A percentile compares a stretch with the other conserved stretches of the same genome.
Conservation (phyloP, 2,888 invertebrate genomes). For the Nomada fabriciana region DNA sequence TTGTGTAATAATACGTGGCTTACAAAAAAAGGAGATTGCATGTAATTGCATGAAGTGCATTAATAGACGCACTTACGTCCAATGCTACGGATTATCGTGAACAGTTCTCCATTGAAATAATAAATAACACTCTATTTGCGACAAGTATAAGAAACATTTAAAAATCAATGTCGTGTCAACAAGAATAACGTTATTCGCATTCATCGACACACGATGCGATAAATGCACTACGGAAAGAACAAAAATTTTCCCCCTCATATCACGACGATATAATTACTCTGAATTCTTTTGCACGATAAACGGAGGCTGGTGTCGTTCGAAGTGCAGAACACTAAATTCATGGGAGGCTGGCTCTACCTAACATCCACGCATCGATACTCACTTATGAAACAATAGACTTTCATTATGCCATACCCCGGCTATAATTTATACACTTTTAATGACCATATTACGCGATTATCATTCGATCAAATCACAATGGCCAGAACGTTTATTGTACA, state of each 20-base stretch:
- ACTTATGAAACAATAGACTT: not conserved
- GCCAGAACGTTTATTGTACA: conserved; percentile 72
- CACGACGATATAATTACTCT: not conserved
- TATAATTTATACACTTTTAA: not conserved
- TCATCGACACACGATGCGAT: not conserved
- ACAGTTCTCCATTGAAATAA: no score
- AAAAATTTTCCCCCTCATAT: conserved; percentile 13
- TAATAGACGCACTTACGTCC: no score
- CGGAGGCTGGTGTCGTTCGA: not conserved
- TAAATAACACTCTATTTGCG: no score
- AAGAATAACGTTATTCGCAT: not conserved
- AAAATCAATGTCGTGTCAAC: not conserved
- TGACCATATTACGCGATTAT: not conserved
- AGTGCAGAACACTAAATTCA: not conserved
- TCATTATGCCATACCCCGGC: not conserved
- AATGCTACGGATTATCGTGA: no score
- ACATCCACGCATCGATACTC: not conserved
- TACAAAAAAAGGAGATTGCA: no score
- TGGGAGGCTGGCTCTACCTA: not conserved
- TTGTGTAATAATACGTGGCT: no score
- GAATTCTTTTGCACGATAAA: not conserved
- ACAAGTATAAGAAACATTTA: not conserved
- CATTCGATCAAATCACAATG: not conserved
- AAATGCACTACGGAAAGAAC: conserved; percentile 3
- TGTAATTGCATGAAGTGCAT: no score